Percentiles rank a stretch among this genome's conserved stretches.
Evolutionary conservation across 2,113 vertebrate species (phyloP).

Genomic region (human): DNA sequence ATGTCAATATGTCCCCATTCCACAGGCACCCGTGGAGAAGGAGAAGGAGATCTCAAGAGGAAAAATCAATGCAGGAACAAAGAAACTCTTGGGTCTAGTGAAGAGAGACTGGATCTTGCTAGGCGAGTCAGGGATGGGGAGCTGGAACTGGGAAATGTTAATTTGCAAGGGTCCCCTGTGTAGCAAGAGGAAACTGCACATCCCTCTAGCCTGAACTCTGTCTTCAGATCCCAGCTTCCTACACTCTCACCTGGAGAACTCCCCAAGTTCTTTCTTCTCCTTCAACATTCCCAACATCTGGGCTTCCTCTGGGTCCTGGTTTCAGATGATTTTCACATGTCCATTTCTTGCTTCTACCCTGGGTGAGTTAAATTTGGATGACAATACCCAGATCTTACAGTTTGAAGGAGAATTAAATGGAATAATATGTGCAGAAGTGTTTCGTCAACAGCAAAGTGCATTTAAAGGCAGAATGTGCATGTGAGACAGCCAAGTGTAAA

Average conservation of each 20-base stretch:
- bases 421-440: fast-evolving
- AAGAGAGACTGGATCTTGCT: not conserved
- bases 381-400: not conserved
- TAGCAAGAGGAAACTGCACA: fast-evolving
- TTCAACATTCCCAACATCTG: not conserved
- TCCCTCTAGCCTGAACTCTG: fast-evolving
- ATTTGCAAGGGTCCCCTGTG: fast-evolving
- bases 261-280: not conserved
- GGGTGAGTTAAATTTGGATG: not conserved
- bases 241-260: no score
- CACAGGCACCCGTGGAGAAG: not conserved
- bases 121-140: fast-evolving
- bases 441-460: not conserved
- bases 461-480: not conserved
- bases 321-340: not conserved
- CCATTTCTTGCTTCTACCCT: not conserved
- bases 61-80: not conserved
- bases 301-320: not conserved
- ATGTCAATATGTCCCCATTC: fast-evolving
- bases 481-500: not conserved
- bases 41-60: no score
- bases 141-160: not conserved
- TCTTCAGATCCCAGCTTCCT: not conserved
- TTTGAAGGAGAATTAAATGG: not conserved
- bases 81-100: not conserved